Conservation (phyloP, 2,113 vertebrate species). For the Podarcis cretensis region DNA sequence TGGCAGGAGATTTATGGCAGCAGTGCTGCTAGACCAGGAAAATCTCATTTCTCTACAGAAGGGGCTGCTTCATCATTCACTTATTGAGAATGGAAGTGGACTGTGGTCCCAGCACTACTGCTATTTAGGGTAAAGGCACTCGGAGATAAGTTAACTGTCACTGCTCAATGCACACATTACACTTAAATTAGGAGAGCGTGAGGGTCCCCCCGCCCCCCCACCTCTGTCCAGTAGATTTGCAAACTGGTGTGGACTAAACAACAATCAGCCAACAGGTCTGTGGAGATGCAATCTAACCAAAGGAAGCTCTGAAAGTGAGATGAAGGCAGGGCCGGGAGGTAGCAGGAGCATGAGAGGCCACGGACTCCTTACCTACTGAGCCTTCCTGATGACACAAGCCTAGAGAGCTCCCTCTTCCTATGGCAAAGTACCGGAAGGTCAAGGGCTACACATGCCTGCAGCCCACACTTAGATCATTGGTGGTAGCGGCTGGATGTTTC, state of each 20-base stretch:
- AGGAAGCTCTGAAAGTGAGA: neutral
- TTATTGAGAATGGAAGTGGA: neutral
- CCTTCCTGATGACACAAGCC: neutral
- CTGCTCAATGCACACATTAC: neutral
- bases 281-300: neutral
- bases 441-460: neutral
- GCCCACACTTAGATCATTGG: neutral
- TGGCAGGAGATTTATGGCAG: constrained; percentile 29
- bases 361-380: neutral
- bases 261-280: neutral
- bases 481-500: neutral
- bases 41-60: constrained; percentile 18
- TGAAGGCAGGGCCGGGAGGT: neutral
- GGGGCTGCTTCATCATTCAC: constrained; percentile 16
- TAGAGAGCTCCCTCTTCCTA: neutral
- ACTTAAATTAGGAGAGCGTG: neutral
- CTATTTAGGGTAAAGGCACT: neutral
- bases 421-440: too few species aligned
- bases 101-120: neutral
- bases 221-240: neutral
- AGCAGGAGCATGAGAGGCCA: too few species aligned
- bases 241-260: neutral
- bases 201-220: neutral
- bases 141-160: neutral
- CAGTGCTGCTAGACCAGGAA: neutral